Evolutionary conservation across 2,113 vertebrate genomes (phyloP).

Genomic region (Cynocephalus volans): DNA sequence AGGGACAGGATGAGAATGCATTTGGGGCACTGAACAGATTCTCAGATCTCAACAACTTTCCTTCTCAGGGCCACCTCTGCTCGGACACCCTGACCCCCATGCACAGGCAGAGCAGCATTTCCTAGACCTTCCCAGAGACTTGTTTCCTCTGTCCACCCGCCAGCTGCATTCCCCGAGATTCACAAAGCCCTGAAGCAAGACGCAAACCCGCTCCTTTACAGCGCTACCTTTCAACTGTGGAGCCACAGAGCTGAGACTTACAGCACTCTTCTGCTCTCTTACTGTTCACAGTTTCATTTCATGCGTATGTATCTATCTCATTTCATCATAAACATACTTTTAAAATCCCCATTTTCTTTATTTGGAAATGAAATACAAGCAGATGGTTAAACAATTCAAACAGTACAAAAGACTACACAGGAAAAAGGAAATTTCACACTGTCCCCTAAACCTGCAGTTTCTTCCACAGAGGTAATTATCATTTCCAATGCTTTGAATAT

Average conservation of each 20-base stretch:
- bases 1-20: not conserved
- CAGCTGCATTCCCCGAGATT: fast-evolving
- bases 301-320: not conserved
- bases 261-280: not conserved
- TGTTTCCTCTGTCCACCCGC: not conserved
- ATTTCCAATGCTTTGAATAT: not conserved
- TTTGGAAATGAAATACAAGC: not conserved
- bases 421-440: not conserved
- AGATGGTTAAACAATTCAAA: not conserved
- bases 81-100: fast-evolving
- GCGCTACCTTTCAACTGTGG: not conserved
- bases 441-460: not conserved
- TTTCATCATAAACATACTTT: not conserved
- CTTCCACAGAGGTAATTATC: not conserved
- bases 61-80: not conserved
- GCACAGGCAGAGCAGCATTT: not conserved
- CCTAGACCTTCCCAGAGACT: not conserved
- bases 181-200: not conserved
- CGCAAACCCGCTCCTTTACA: not conserved
- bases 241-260: not conserved
- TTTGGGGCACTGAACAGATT: not conserved
- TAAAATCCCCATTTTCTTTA: not conserved
- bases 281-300: not conserved
- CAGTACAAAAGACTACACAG: not conserved
- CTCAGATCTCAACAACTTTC: not conserved